A percentile compares a stretch with the other conserved stretches of the same genome.
Conservation (phyloP, 1,140 invertebrate genomes). For the Drosophila pseudoobscura region DNA sequence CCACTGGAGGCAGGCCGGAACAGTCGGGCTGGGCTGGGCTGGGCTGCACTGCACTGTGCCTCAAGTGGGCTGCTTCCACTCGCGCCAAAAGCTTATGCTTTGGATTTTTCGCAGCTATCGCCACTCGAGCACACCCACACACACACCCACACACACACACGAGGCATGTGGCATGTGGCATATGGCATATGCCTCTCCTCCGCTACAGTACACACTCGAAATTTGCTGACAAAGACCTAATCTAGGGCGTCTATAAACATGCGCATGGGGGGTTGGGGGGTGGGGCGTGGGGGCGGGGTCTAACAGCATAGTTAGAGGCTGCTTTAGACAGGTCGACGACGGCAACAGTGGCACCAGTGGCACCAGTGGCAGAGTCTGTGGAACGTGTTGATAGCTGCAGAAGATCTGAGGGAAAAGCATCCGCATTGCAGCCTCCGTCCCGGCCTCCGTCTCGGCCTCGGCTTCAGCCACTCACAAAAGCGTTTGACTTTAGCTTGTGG, state of each 20-base stretch:
- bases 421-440: constrained; percentile 58
- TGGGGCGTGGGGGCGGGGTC: constrained; percentile 23
- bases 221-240: constrained; percentile 81
- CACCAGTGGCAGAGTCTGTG: constrained; percentile 11
- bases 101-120: constrained; percentile 74
- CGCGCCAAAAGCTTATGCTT: constrained; percentile 73
- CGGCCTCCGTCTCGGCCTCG: not conserved
- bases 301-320: constrained; percentile 72
- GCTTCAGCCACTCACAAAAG: constrained; percentile 39
- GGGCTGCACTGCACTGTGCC: not conserved
- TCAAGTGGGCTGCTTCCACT: constrained; percentile 60
- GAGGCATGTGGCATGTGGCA: constrained; percentile 11
- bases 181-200: constrained; percentile 12
- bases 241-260: constrained; percentile 81
- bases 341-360: constrained; percentile 17
- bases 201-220: constrained; percentile 64
- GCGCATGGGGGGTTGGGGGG: constrained; percentile 35
- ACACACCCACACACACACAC: constrained; percentile 2
- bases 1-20: constrained; percentile 34
- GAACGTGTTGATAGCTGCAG: constrained; percentile 35
- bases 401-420: constrained; percentile 53
- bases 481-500: constrained; percentile 55
- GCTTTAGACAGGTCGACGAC: constrained; percentile 66
- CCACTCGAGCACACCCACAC: constrained; percentile 72
- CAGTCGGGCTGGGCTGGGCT: not conserved